Base-by-base conservation (phyloP, 2,888 invertebrate genomes). In the Dryococelus australis region DNA sequence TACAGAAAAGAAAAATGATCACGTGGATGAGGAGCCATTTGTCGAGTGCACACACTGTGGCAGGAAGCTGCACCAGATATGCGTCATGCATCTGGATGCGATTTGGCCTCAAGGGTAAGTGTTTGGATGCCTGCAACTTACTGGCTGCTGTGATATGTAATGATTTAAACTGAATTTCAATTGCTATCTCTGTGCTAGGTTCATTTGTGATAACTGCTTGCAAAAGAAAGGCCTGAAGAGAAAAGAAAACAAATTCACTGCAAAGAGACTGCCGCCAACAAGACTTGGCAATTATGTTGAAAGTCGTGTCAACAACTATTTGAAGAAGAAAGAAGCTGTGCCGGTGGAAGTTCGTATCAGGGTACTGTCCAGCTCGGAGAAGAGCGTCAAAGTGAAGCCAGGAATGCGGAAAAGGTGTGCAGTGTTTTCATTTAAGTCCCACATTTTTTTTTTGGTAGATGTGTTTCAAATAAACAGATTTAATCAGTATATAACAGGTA, bases 331-430 rank as follows among this genome's bases (percentile, higher is more conserved):
- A 93, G 98, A 98, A 93, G 98, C 98, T 88, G 97, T 98, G 80
- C 98, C 99, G 87, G 99, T 99, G 80, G 99, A 99, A 92, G 99
- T 99, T 86, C 97, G 97, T 91, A 99, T 99, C 91, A 96, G 99
- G 91, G 99, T 99, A 26, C 98, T 99, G 20, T 98, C 99, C 80
- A 98, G 98, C 91, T 98, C 98, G 27, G 99, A 99, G 91, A 99
- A 99, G 93, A 96, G 97, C 90, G 99, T 99, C 24, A 99, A 99
- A 93, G 99, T 99, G 12, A 99, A 99, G 92, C 98, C 98, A 26
- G 98, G 98, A 87, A 99, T 99, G 99, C 95, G 97, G 90, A 95
- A 92, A 87, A 93, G 93, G 93, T 94, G 90, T 90, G 91, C 35
- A 4, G 35, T 35, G 35, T 35, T 35, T 35, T 35, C 35, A 35